Evolutionary conservation across 1,140 invertebrate species (phyloP), one percentile per base, ranked within the genome.

Genomic region (Cyclargus thomasi): DNA sequence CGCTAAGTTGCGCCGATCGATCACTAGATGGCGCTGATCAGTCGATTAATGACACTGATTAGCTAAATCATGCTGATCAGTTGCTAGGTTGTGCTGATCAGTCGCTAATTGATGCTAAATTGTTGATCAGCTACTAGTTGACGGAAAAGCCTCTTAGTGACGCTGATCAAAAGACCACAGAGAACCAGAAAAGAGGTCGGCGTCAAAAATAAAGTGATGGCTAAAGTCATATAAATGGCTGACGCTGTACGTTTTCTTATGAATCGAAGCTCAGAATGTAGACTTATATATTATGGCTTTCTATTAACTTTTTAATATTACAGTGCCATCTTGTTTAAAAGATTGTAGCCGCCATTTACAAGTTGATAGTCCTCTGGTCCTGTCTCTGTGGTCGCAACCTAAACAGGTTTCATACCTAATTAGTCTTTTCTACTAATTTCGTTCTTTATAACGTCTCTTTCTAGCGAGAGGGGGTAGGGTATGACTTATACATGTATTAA

Each of bases 21-120:
- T 16, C 39, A 11, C 10, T 2, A 47, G 39, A 16, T 47, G 39
- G 39, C 39, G 39, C 39, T 47, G 39, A 47, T 47, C 14, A 16
- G 39, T 3, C 10, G 39, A 8, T 16, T 14, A 16, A 3, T 47
- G 6, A 11, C 39, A 11, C 39, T 47, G 39, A 47, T 8, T 8
- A 47, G 39, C 7, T 16, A 47, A 16, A 16, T 47, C 11, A 16
- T 3, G 39, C 39, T 47, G 39, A 47, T 47, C 14, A 47, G 39
- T 47, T 1, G 39, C 10, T 47, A 47, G 8, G 10, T 39, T 1
- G 36, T 8, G 36, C 36, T 39, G 36, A 39, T 14, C 36, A 88
- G 87, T 74, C 90, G 89, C 69, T 55, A 16, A 47, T 10, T 16
- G 14, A 16, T 16, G 39, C 39, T 16, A 16, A 16, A 16, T 47